Base-by-base conservation (phyloP, 1,140 invertebrate genomes). In the Tetraneura akinire region DNA sequence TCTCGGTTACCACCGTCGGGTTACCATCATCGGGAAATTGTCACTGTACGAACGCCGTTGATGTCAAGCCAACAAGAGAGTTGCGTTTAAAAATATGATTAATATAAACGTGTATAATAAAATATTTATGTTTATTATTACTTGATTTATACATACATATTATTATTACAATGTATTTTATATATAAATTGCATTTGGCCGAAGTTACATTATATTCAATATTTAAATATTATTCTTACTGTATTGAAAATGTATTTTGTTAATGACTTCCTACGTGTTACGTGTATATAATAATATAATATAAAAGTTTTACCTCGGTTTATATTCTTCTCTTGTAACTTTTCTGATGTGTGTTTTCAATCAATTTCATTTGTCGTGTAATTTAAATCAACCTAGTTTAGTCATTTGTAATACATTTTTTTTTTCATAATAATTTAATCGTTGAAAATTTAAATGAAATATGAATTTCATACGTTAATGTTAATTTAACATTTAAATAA, bases 11-110 rank as follows among this genome's bases (percentile, higher is more conserved):
- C 74, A 16, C 53, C 53, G 14, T n/a, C n/a, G n/a, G n/a, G n/a
- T n/a, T 78, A 78, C 23, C 81, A 84, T 3, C 82, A 84, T 5
- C 87, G 92, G 81, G 93, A 94, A 85, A 91, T 94, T 13, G 92
- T 94, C 18, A 94, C 93, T 5, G 92, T 93, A 21, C 88, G 93
- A 83, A 94, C 92, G 42, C 93, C 92, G 1, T 86, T 94, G 3
- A 91, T 94, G 85, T 90, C 90, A 78, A 92, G 91, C 66, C 92
- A 92, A 84, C 93, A 94, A 85, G 93, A 94, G 84, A 94, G 92
- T 84, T 94, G 93, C 85, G 93, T 94, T 86, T 94, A 93, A 90
- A 32, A 26, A 11, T 26, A 14, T 26, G 16, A 66, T 51, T 51
- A 51, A 16, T 18, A 51, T 51, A 16, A 51, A 16, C 8, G 32